Conservation (phyloP, 2,113 vertebrate genomes). For the Agapornis roseicollis region DNA sequence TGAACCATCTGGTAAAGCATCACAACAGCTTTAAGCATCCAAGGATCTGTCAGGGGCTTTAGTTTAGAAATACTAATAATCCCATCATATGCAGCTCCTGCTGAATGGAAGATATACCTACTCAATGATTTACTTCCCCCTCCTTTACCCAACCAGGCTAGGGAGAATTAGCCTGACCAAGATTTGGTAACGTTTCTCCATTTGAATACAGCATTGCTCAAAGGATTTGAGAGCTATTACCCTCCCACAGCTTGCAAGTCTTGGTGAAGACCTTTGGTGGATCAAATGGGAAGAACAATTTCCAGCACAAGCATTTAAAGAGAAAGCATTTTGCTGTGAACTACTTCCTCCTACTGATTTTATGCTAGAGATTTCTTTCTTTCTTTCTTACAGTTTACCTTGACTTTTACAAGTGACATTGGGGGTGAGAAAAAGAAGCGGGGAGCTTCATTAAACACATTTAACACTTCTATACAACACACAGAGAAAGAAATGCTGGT, state of each 20-base stretch:
- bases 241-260: neutral
- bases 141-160: neutral
- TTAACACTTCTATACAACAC: neutral
- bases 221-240: neutral
- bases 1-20: constrained; percentile 54
- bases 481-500: neutral
- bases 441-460: neutral
- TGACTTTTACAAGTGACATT: neutral
- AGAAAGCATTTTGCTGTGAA: neutral
- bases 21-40: constrained; percentile 59
- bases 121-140: constrained; percentile 39
- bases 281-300: neutral
- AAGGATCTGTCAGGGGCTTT: constrained; percentile 63
- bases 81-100: constrained; percentile 56
- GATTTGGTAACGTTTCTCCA: neutral
- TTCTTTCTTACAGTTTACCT: neutral
- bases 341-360: neutral
- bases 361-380: neutral
- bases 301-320: neutral
- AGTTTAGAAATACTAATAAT: constrained; percentile 60
- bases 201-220: neutral
- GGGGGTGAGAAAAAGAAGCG: neutral
- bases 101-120: constrained; percentile 59
- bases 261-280: neutral
- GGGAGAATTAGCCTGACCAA: neutral